phyloP scores from a whole-genome alignment of 1,140 invertebrate genomes.

The Drepana arcuata region DNA sequence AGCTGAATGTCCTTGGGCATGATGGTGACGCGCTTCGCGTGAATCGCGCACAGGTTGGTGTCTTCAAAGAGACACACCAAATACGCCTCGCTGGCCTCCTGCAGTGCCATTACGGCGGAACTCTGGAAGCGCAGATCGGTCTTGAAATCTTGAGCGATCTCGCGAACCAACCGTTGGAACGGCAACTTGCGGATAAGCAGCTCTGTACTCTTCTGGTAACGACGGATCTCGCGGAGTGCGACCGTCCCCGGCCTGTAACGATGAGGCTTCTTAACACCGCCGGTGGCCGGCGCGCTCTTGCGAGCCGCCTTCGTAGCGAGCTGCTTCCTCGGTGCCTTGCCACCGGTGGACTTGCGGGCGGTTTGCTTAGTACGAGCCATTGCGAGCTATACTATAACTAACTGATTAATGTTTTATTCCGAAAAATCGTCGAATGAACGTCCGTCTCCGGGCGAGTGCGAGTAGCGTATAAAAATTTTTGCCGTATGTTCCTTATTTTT shows the following conservation, averaged over 20 bases:
- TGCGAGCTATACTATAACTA: too few species aligned
- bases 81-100: slow-evolving; percentile 75
- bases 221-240: slow-evolving; percentile 87
- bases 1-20: slow-evolving; percentile 94
- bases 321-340: slow-evolving; percentile 76
- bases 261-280: slow-evolving; percentile 88
- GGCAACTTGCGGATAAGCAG: slow-evolving; percentile 89
- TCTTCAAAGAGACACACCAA: slow-evolving; percentile 89
- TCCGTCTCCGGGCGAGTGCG: too few species aligned
- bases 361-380: slow-evolving; percentile 90
- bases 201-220: slow-evolving; percentile 86
- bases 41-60: slow-evolving; percentile 82
- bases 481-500: too few species aligned
- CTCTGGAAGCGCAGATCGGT: slow-evolving; percentile 87
- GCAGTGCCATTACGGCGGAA: slow-evolving; percentile 81
- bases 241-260: slow-evolving; percentile 86
- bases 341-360: too few species aligned
- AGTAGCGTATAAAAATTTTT: too few species aligned
- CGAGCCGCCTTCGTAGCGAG: slow-evolving; percentile 82
- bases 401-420: too few species aligned
- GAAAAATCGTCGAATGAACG: too few species aligned
- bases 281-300: slow-evolving; percentile 84
- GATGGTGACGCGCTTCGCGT: slow-evolving; percentile 93
- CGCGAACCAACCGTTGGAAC: slow-evolving; percentile 86
- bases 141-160: slow-evolving; percentile 90